A percentile compares a stretch with the other conserved stretches of the same genome.
These are phyloP conservation scores for Holacanthus passer DNA, from an alignment of 2,113 vertebrate genomes.

Conservation along the genomic window DNA sequence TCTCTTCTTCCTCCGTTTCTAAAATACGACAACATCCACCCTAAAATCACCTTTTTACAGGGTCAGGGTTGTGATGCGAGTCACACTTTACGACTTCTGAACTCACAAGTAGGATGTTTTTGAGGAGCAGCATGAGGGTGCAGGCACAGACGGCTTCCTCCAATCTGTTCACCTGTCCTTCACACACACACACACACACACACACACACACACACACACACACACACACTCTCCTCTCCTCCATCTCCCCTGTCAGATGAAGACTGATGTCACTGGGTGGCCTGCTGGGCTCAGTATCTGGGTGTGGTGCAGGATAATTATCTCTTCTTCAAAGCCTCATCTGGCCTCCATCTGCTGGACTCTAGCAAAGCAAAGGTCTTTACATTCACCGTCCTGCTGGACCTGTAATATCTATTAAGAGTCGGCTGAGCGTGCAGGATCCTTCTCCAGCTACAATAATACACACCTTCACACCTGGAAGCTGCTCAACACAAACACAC, in stretches of 20 bases:
- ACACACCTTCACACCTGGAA: slow-evolving; percentile 6
- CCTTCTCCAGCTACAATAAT: not conserved
- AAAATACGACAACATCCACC: not conserved
- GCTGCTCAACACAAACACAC: slow-evolving; percentile 18
- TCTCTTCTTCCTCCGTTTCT: not conserved
- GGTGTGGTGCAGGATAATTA: slow-evolving; percentile 68
- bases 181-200: slow-evolving; percentile 8
- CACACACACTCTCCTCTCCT: slow-evolving; percentile 22
- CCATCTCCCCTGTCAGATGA: slow-evolving; percentile 30
- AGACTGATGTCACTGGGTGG: slow-evolving; percentile 49
- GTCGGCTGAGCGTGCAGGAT: not conserved
- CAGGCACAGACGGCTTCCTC: not conserved
- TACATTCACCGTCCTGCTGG: not conserved
- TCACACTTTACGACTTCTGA: not conserved
- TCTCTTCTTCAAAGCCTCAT: slow-evolving; percentile 66
- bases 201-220: slow-evolving; percentile 22
- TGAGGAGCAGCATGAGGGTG: slow-evolving; percentile 5
- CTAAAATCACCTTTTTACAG: not conserved
- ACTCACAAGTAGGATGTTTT: not conserved
- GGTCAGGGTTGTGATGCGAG: not conserved
- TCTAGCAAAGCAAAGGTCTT: not conserved
- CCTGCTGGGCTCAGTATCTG: slow-evolving; percentile 51
- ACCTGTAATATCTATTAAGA: slow-evolving; percentile 5
- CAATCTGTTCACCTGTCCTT: slow-evolving; percentile 43
- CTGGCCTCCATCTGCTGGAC: slow-evolving; percentile 70